Conservation (phyloP, 2,888 invertebrate species). For the Caenorhabditis sp. region DNA sequence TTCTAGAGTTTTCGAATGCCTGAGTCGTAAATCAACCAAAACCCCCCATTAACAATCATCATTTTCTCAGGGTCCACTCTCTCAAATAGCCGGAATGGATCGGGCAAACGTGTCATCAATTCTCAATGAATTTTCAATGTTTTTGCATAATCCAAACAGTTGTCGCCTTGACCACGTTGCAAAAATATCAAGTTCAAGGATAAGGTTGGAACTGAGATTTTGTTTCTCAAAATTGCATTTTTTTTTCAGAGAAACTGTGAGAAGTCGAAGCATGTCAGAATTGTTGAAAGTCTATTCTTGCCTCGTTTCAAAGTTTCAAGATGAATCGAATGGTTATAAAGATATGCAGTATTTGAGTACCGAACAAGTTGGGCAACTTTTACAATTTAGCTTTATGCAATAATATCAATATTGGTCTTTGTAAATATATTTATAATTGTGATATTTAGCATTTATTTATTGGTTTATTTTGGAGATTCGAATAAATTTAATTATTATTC, state of each 20-base stretch:
- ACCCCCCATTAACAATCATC: background rate
- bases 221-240: background rate
- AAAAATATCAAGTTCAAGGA: constrained; percentile 57
- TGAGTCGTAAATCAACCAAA: background rate
- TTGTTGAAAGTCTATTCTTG: constrained; percentile 6
- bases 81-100: constrained; percentile 64
- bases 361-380: constrained; percentile 12
- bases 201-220: constrained; percentile 32
- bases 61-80: constrained; percentile 54
- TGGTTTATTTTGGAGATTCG: background rate
- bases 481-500: background rate
- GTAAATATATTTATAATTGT: constrained; percentile 5
- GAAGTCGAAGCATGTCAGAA: constrained; percentile 10
- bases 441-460: background rate
- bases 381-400: constrained; percentile 11
- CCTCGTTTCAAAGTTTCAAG: constrained; percentile 4
- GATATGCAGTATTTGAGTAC: constrained; percentile 6
- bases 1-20: too few relatives aligned
- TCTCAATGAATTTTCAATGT: constrained; percentile 52
- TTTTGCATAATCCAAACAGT: constrained; percentile 56
- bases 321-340: constrained; percentile 8
- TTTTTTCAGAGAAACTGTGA: constrained; percentile 9
- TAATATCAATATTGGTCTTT: constrained; percentile 2
- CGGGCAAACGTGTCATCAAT: constrained; percentile 40
- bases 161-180: constrained; percentile 59